Percentiles rank a stretch among this genome's conserved stretches.
These are phyloP conservation scores for Hypsibius dujardini DNA, from an alignment of 1,140 invertebrate species.

Conservation along the genomic window DNA sequence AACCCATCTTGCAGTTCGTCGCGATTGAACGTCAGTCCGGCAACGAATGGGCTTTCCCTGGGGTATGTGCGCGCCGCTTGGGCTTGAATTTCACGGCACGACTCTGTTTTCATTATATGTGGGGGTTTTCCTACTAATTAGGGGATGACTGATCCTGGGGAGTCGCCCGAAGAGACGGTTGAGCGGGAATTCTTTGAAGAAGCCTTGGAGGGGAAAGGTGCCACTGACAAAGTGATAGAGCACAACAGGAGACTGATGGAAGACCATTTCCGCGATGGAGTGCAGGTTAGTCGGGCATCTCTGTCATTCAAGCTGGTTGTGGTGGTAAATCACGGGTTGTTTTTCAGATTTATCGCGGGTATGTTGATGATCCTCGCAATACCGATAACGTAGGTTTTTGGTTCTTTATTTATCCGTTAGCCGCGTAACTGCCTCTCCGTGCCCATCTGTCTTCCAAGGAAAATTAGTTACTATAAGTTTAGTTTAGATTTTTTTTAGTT, in stretches of 20 bases:
- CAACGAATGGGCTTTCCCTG: slow-evolving; percentile 73
- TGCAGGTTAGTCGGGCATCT: neutral
- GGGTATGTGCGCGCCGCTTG: slow-evolving; percentile 30
- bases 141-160: slow-evolving; percentile 85
- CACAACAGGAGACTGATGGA: slow-evolving; percentile 41
- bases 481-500: no score
- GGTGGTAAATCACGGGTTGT: slow-evolving; percentile 18
- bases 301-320: neutral
- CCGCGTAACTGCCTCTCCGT: no score
- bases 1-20: slow-evolving; percentile 68
- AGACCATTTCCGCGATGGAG: slow-evolving; percentile 49
- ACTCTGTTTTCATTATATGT: slow-evolving; percentile 17
- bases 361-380: slow-evolving; percentile 88
- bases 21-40: slow-evolving; percentile 65
- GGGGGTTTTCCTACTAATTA: slow-evolving; percentile 32
- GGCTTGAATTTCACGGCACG: slow-evolving; percentile 8
- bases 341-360: slow-evolving; percentile 54
- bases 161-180: slow-evolving; percentile 56
- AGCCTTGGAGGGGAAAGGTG: slow-evolving; percentile 52
- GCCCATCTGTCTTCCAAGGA: no score
- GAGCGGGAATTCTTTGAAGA: slow-evolving; percentile 85
- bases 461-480: no score
- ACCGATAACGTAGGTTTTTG: slow-evolving; percentile 53
- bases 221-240: slow-evolving; percentile 37
- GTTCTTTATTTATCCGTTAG: no score